These are phyloP conservation scores for Gadus chalcogrammus DNA, from an alignment of 2,113 vertebrate genomes.

Conservation along the genomic window DNA sequence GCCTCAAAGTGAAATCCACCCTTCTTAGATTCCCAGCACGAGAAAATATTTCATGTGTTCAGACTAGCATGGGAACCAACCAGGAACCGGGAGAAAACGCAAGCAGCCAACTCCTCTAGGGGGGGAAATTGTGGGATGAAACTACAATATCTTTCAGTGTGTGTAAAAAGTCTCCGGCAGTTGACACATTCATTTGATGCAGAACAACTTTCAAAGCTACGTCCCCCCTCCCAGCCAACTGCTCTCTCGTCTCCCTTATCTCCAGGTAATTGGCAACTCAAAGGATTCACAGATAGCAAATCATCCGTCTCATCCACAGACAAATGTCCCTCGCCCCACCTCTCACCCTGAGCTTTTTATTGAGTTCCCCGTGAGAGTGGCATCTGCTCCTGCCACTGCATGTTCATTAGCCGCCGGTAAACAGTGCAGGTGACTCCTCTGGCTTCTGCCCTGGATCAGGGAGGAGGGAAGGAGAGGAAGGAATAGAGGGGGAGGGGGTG, in stretches of 20 bases:
- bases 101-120: too few relatives aligned
- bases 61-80: too few relatives aligned
- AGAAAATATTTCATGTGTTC: too few relatives aligned
- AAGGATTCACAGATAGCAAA: too few relatives aligned
- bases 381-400: constrained; percentile 52
- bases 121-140: not conserved
- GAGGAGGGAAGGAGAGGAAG: constrained; percentile 6
- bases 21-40: too few relatives aligned
- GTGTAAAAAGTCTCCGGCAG: constrained; percentile 26
- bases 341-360: constrained; percentile 30
- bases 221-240: constrained; percentile 4
- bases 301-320: too few relatives aligned
- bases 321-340: too few relatives aligned
- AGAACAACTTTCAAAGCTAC: constrained; percentile 13
- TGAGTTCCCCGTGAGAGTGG: constrained; percentile 43
- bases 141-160: not conserved
- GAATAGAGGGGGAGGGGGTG: constrained; percentile 3
- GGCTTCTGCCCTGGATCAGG: constrained; percentile 22
- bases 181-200: constrained; percentile 42
- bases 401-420: constrained; percentile 59
- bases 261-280: too few relatives aligned
- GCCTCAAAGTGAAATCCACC: too few relatives aligned
- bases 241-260: constrained; percentile 12
- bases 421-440: constrained; percentile 41
- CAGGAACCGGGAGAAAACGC: too few relatives aligned